Base-by-base conservation (phyloP, 1,140 invertebrate species). In the Drosophila subobscura region DNA sequence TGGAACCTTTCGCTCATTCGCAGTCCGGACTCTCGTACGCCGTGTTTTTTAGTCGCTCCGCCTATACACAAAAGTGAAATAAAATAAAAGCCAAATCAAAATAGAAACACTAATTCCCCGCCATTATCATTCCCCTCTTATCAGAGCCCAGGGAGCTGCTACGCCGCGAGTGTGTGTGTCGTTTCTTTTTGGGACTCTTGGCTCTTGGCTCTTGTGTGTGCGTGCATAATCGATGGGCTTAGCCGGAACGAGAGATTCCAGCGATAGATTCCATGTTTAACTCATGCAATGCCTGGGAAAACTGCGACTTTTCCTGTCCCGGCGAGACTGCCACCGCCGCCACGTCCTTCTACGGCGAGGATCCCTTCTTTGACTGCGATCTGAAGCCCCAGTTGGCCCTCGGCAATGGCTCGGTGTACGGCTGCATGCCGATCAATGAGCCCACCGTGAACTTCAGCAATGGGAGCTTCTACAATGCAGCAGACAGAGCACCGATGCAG, bases 1-100 rank as follows among this genome's bases (percentile, higher is more conserved):
- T 72, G 52, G 45, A 79, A 83, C 61, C 76, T 90, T 90, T 81
- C 73, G 81, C 59, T 86, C 79, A 72, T 80, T 90, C 88, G 23
- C 44, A 54, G 76, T 64, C 54, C 57, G 46, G 44, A 68, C 54
- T 63, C 56, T 71, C 42, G 67, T 70, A 50, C 54, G 54, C 73
- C 53, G 45, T 64, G 73, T 78, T 67, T 79, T 64, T 60, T 66
- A 49, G 16, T 40, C 66, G 29, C 37, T 27, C 45, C 6, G 25
- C n/a, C 12, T 45, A 22, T 16, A 33, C 1, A 37, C 10, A 37
- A 10, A 37, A 37, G 33, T 37, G 33, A 37, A 37, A 33, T 33
- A 3, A 10, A 33, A 10, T 12, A 45, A 51, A 50, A 25, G 52
- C 42, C 42, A 41, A 68, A 45, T 52, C 29, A 44, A 67, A 66